These are phyloP conservation scores for Phrixothrix hirtus DNA, from an alignment of 2,888 invertebrate genomes.

Conservation along the genomic window DNA sequence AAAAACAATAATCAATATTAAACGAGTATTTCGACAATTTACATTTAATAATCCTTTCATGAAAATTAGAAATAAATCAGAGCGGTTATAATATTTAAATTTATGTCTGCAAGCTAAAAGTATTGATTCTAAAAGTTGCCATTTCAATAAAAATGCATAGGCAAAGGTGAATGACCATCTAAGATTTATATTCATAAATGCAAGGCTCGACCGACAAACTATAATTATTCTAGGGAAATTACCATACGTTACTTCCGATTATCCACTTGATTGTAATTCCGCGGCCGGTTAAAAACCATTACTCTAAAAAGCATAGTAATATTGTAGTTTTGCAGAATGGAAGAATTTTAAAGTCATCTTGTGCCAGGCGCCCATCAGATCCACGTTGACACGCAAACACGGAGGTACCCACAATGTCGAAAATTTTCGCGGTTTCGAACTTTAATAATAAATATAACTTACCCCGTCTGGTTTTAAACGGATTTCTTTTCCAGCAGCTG, in stretches of 20 bases:
- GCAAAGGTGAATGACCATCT: slow-evolving; percentile 13
- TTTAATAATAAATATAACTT: slow-evolving; percentile 54
- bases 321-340: slow-evolving; percentile 14
- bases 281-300: slow-evolving; percentile 2
- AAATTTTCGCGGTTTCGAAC: slow-evolving; percentile 2
- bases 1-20: too few relatives aligned
- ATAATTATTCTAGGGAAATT: neutral
- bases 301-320: slow-evolving; percentile 10
- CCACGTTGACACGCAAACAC: slow-evolving; percentile 36
- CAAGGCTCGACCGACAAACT: neutral
- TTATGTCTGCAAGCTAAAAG: slow-evolving; percentile 11
- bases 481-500: slow-evolving; percentile 88
- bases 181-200: slow-evolving; percentile 19
- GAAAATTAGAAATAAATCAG: slow-evolving; percentile 17
- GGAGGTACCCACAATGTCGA: slow-evolving; percentile 18
- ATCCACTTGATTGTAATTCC: too few relatives aligned
- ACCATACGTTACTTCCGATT: neutral
- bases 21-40: too few relatives aligned
- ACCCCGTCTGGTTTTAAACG: slow-evolving; percentile 87
- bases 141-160: neutral
- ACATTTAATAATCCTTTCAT: slow-evolving; percentile 13
- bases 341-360: slow-evolving; percentile 26
- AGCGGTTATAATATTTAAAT: slow-evolving; percentile 6
- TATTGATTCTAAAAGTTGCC: too few relatives aligned
- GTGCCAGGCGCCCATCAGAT: slow-evolving; percentile 35